Percentiles rank a stretch among this genome's conserved stretches.
phyloP scores from a whole-genome alignment of 2,113 vertebrate species.

The Anseranas semipalmata region DNA sequence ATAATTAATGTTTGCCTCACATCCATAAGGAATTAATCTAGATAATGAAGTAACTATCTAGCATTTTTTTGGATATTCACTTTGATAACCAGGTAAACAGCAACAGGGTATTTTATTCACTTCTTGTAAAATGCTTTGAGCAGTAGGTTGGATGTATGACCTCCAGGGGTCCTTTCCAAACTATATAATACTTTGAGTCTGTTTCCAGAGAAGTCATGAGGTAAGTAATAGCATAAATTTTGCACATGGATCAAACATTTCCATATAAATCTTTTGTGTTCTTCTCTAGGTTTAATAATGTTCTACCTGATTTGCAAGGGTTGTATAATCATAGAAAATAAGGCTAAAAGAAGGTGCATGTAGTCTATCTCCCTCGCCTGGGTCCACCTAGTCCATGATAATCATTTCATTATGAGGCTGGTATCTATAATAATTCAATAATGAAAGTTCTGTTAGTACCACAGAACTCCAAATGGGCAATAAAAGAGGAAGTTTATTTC shows the following conservation, averaged over 20 bases:
- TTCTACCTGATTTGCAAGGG: background rate
- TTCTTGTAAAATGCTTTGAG: background rate
- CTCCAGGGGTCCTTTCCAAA: background rate
- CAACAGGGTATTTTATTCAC: background rate
- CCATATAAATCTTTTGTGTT: background rate
- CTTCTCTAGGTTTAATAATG: background rate
- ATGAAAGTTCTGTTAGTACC: background rate
- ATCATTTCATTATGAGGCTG: background rate
- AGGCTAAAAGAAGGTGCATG: background rate
- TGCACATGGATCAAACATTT: background rate
- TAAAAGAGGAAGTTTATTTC: background rate
- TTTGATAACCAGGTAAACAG: background rate
- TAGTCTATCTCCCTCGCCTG: background rate
- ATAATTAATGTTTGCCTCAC: background rate
- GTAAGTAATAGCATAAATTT: background rate
- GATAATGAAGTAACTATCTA: background rate
- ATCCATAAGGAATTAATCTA: background rate
- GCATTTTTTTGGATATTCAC: background rate
- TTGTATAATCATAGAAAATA: background rate
- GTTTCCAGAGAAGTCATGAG: background rate
- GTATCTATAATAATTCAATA: background rate
- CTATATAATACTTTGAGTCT: background rate
- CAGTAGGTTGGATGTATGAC: background rate
- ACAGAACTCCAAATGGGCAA: background rate
- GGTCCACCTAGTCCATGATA: background rate